Percentiles rank a stretch among this genome's conserved stretches.
phyloP scores from a whole-genome alignment of 2,888 invertebrate species.

The Cephus sareptanus region DNA sequence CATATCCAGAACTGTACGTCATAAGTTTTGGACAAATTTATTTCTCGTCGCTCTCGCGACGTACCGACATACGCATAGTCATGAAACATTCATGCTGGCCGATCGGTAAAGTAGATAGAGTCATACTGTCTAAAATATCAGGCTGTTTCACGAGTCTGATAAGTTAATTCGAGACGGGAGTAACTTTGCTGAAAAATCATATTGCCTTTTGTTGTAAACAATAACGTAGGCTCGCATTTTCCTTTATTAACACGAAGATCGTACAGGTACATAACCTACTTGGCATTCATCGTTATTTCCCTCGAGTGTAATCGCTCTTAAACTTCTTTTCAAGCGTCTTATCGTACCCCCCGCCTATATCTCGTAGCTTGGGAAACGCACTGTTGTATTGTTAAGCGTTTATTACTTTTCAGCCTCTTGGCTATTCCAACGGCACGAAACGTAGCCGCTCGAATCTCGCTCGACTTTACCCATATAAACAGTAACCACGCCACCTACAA shows the following conservation, averaged over 20 bases:
- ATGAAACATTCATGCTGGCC: conserved; percentile 33
- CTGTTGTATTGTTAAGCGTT: background rate
- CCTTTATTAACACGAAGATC: background rate
- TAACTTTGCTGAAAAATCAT: background rate
- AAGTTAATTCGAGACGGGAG: background rate
- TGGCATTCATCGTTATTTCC: background rate
- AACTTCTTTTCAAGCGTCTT: background rate
- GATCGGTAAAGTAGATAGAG: conserved; percentile 26
- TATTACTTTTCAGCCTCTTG: background rate
- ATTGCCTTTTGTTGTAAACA: background rate
- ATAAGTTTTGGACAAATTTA: background rate
- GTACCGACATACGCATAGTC: background rate
- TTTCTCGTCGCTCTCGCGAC: background rate
- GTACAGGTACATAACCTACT: background rate
- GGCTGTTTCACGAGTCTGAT: background rate
- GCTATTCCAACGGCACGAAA: background rate
- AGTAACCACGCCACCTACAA: background rate
- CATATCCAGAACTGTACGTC: background rate
- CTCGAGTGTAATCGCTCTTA: background rate
- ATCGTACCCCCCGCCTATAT: background rate
- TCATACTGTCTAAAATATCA: conserved; percentile 28
- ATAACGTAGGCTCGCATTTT: background rate
- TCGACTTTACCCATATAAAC: background rate
- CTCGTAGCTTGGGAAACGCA: background rate
- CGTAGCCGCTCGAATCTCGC: background rate